Evolutionary conservation across 1,140 invertebrate species (phyloP), one percentile per base, ranked within the genome.

Genomic region (Drosophila littoralis): DNA sequence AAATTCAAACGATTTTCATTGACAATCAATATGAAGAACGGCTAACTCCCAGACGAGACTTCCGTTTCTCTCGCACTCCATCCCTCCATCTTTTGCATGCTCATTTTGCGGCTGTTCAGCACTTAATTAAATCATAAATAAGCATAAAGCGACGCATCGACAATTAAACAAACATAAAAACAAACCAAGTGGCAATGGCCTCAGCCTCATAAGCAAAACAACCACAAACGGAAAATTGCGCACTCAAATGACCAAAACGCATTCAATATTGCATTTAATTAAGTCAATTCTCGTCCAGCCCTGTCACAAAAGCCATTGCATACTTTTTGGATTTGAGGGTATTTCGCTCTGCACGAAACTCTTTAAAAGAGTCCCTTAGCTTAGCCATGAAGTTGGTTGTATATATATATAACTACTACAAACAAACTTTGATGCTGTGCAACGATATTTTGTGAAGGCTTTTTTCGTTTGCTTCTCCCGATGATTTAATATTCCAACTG

Each of bases 91-190:
- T 28, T 46, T 66, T 63, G 67, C 64, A 64, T 68, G 83, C 69
- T 83, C 79, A 86, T 86, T 83, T 86, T 83, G 58, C 65, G 79
- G 83, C 61, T 57, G 68, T 61, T 58, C 72, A 66, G 81, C 85
- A 89, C 82, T 89, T 89, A 89, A 89, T 89, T 89, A 89, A 89
- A 89, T 89, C 84, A 89, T 89, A 89, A 89, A 89, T 89, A 89
- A 89, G 85, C 84, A 89, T 89, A 78, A 84, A 89, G 77, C 84
- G 85, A 68, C 84, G 83, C 83, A 83, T 64, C 74, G 73, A 77
- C 84, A 89, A 89, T 89, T 84, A 89, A 89, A 84, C 85, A 89
- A 89, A 89, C 84, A 89, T 81, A 84, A 89, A 89, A 89, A 83
- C 74, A 57, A 65, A 68, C 65, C 51, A 70, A 85, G 67, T 86